A percentile compares a stretch with the other conserved stretches of the same genome.
Conservation (phyloP, 2,888 invertebrate species). For the Cyaniris semiargus region DNA sequence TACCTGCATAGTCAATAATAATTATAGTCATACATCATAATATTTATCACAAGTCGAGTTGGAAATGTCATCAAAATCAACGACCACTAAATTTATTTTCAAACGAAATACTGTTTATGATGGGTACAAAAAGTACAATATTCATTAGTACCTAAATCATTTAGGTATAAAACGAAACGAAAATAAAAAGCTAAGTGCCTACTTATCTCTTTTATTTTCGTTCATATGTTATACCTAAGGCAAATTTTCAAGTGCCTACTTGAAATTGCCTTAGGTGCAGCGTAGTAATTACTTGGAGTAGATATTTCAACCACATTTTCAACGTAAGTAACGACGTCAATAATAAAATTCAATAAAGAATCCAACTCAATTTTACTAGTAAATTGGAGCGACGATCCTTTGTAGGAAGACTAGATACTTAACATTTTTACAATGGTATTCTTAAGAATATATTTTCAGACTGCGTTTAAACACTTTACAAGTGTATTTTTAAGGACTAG, state of each 20-base stretch:
- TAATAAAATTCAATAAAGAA: conserved; percentile 18
- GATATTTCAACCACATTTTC: conserved; percentile 11
- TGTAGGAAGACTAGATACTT: conserved; percentile 1
- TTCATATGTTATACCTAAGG: background rate
- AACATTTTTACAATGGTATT: conserved; percentile 7
- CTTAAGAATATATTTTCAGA: background rate
- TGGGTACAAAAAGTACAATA: too few relatives aligned
- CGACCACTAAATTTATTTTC: too few relatives aligned
- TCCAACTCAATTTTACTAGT: background rate
- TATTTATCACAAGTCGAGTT: too few relatives aligned
- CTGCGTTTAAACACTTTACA: background rate
- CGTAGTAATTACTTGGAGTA: background rate
- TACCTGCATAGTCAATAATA: too few relatives aligned
- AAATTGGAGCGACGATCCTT: background rate
- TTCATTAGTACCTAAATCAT: too few relatives aligned
- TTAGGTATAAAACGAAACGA: too few relatives aligned
- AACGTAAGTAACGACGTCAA: background rate
- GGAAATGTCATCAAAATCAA: too few relatives aligned
- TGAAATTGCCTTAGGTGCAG: background rate
- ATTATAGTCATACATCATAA: too few relatives aligned
- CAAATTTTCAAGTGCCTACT: background rate
- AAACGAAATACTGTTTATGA: too few relatives aligned
- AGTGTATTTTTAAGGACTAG: background rate
- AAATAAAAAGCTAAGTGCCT: background rate
- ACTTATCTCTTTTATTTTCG: background rate